Percentiles rank a stretch among this genome's conserved stretches.
phyloP scores from a whole-genome alignment of 2,113 vertebrate genomes.

The Callaeas wilsoni region DNA sequence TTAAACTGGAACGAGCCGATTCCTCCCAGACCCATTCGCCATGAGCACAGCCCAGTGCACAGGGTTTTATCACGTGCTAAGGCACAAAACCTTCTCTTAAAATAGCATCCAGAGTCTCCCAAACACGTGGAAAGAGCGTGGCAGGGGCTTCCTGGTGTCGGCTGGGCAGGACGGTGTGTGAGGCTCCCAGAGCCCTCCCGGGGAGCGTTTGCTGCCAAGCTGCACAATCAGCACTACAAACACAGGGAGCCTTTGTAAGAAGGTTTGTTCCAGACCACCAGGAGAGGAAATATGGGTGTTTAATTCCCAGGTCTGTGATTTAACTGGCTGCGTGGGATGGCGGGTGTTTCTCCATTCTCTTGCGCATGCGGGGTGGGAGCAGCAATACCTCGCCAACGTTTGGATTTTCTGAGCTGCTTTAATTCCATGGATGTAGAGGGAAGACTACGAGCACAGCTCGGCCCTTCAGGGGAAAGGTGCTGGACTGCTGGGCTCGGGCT shows the following conservation, averaged over 20 bases:
- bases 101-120: background rate
- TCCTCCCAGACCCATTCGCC: background rate
- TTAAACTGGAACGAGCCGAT: background rate
- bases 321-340: background rate
- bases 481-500: background rate
- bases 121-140: background rate
- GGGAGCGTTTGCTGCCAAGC: background rate
- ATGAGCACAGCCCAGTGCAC: background rate
- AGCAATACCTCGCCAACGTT: rapidly evolving
- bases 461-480: background rate
- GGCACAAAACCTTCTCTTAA: background rate
- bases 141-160: background rate
- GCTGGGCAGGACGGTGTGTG: background rate
- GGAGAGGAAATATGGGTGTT: background rate
- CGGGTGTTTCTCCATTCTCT: background rate
- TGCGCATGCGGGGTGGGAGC: rapidly evolving
- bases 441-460: background rate
- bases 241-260: background rate
- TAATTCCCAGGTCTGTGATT: background rate
- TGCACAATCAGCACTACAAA: background rate
- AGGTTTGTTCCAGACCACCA: background rate
- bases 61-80: background rate
- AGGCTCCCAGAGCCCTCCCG: background rate
- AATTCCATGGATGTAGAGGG: background rate
- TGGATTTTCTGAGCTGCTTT: background rate